Percentiles rank a stretch among this genome's conserved stretches.
Evolutionary conservation across 2,888 invertebrate genomes (phyloP).

Genomic region (Diarsia dahlii): DNA sequence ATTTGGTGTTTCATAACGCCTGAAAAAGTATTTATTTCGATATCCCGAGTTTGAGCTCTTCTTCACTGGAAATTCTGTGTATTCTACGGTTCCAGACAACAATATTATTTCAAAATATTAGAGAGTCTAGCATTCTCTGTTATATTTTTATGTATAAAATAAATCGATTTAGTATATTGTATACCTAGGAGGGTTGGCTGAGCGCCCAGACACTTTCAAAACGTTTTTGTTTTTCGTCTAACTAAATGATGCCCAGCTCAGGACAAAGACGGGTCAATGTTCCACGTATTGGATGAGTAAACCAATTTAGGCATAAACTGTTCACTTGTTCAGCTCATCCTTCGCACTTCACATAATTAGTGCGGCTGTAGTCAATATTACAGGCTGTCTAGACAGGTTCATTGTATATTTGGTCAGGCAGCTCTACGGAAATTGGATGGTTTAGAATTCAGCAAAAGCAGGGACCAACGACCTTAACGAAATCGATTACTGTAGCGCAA

Average conservation of each 20-base stretch:
- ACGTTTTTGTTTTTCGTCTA: slow-evolving; percentile 39
- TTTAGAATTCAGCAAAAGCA: neutral
- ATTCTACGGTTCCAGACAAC: neutral
- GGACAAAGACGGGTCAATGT: slow-evolving; percentile 61
- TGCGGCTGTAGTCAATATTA: slow-evolving; percentile 57
- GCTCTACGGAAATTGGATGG: neutral
- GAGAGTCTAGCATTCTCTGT: slow-evolving; percentile 13
- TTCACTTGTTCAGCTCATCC: slow-evolving; percentile 41
- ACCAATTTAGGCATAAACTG: slow-evolving; percentile 52
- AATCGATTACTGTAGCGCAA: neutral
- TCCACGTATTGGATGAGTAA: slow-evolving; percentile 61
- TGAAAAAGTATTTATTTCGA: slow-evolving; percentile 11
- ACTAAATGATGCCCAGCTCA: slow-evolving; percentile 16
- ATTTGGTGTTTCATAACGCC: slow-evolving; percentile 5
- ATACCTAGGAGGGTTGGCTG: slow-evolving; percentile 34
- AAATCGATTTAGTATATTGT: slow-evolving; percentile 25
- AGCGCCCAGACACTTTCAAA: slow-evolving; percentile 38
- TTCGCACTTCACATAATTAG: slow-evolving; percentile 56
- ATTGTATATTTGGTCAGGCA: slow-evolving; percentile 3
- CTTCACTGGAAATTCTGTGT: neutral
- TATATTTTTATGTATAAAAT: neutral
- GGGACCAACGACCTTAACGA: neutral
- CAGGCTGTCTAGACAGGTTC: slow-evolving; percentile 66
- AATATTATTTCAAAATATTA: slow-evolving; percentile 16
- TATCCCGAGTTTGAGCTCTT: neutral